These are phyloP conservation scores for Coelopa frigida DNA, from an alignment of 1,140 invertebrate genomes.

Conservation along the genomic window DNA sequence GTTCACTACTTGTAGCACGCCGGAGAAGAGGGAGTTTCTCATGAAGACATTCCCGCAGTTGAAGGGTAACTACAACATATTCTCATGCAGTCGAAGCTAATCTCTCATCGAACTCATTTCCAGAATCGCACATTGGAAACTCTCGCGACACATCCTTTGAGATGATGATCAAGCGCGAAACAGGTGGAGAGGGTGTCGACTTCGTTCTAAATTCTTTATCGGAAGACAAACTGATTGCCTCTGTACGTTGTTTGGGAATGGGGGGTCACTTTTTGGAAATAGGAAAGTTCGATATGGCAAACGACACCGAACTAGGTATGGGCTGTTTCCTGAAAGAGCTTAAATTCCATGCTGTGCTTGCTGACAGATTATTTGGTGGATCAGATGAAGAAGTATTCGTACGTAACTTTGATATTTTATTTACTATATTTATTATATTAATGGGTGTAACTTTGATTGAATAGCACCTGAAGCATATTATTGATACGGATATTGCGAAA, in stretches of 20 bases:
- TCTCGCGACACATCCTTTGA: slow-evolving; percentile 58
- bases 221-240: slow-evolving; percentile 61
- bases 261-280: slow-evolving; percentile 69
- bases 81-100: too few relatives aligned
- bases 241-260: slow-evolving; percentile 66
- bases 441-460: too few relatives aligned
- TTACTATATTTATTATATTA: too few relatives aligned
- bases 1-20: slow-evolving; percentile 67
- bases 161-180: slow-evolving; percentile 51
- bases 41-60: slow-evolving; percentile 62
- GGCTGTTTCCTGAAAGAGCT: slow-evolving; percentile 74
- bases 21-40: slow-evolving; percentile 70
- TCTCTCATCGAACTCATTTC: slow-evolving; percentile 1
- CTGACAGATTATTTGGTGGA: slow-evolving; percentile 65
- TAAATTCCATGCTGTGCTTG: slow-evolving; percentile 80
- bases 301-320: slow-evolving; percentile 60
- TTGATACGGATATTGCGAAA: slow-evolving; percentile 36
- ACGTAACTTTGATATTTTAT: too few relatives aligned
- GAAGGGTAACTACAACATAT: too few relatives aligned
- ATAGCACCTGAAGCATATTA: slow-evolving; percentile 30
- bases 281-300: slow-evolving; percentile 65
- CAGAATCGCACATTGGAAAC: slow-evolving; percentile 55
- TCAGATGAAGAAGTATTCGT: slow-evolving; percentile 43
- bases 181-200: slow-evolving; percentile 59
- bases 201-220: slow-evolving; percentile 61